Conservation (phyloP, 2,888 invertebrate species). For the Alitta virens region DNA sequence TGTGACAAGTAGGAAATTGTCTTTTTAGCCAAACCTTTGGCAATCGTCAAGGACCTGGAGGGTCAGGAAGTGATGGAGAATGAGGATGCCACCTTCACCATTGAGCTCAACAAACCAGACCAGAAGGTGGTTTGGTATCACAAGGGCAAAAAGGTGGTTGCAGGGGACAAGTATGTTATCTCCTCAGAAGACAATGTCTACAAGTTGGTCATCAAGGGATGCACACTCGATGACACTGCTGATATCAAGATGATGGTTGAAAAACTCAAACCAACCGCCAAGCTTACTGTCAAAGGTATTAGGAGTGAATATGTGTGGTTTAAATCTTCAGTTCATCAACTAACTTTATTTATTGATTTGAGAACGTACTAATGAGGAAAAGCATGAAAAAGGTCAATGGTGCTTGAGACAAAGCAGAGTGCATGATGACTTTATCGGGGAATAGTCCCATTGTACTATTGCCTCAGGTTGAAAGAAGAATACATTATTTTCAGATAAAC, state of each 20-base stretch:
- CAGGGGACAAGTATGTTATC: conserved; percentile 45
- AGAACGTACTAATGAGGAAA: no score
- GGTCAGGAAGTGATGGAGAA: conserved; percentile 29
- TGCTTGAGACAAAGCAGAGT: no score
- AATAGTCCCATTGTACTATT: no score
- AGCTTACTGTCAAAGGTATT: conserved; percentile 71
- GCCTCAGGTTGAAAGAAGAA: no score
- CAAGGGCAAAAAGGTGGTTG: conserved; percentile 83
- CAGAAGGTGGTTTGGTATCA: conserved; percentile 78
- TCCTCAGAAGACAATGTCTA: conserved; percentile 43
- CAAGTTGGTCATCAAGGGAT: conserved; percentile 39
- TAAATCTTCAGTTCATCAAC: no score
- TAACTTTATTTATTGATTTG: no score
- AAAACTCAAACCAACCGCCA: conserved; percentile 73
- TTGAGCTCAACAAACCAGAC: conserved; percentile 77
- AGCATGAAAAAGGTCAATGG: no score
- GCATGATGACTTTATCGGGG: no score
- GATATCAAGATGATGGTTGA: conserved; percentile 74
- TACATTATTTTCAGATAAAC: no score
- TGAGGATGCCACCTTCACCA: conserved; percentile 54
- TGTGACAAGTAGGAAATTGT: no score
- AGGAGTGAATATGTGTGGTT: no score
- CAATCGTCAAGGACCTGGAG: conserved; percentile 62
- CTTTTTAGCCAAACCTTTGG: no score
- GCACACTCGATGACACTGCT: conserved; percentile 68